Conservation (phyloP, 2,888 invertebrate species). For the Herminia tarsipennalis region DNA sequence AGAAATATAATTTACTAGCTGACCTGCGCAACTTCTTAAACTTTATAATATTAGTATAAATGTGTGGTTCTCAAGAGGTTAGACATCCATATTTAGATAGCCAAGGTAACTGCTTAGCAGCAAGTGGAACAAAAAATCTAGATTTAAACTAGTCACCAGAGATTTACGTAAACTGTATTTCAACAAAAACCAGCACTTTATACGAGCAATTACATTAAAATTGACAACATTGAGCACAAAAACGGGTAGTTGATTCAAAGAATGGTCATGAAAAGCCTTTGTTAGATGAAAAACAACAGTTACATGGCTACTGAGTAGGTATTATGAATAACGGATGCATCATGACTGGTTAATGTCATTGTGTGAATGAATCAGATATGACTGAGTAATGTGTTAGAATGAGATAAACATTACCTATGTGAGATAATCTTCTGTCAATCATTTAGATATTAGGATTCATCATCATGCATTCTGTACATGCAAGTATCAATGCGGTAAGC, state of each 20-base stretch:
- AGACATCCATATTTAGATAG: too few species aligned
- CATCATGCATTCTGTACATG: too few species aligned
- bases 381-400: conserved; percentile 14
- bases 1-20: too few species aligned
- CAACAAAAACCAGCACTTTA: not conserved
- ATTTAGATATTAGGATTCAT: not conserved
- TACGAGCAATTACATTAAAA: not conserved
- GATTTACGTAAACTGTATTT: not conserved
- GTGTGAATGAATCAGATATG: conserved; percentile 34
- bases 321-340: conserved; percentile 31
- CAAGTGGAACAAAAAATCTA: too few species aligned
- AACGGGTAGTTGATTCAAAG: conserved; percentile 17
- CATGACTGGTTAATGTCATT: conserved; percentile 27
- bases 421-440: not conserved
- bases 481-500: too few species aligned
- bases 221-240: conserved; percentile 8
- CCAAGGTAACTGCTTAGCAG: too few species aligned
- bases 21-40: too few species aligned
- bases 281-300: conserved; percentile 27
- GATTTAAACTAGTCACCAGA: not conserved
- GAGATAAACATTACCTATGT: not conserved
- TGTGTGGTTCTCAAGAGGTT: too few species aligned
- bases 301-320: conserved; percentile 6
- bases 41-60: too few species aligned
- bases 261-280: conserved; percentile 28